Evolutionary conservation across 2,113 vertebrate species (phyloP).

Genomic region (Syrmaticus mikado): DNA sequence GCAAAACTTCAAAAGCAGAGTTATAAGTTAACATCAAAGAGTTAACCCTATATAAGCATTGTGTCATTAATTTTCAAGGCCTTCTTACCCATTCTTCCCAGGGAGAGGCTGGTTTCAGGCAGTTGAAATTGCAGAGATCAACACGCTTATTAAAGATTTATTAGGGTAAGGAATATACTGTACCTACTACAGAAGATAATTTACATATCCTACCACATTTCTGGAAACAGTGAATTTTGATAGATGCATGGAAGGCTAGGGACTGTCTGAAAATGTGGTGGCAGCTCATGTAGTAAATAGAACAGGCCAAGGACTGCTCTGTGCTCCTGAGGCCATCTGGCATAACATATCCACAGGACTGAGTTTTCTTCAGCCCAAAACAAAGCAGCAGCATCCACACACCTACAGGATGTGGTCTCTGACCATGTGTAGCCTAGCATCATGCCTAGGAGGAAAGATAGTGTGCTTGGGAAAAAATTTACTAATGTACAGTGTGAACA

Average conservation of each 20-base stretch:
- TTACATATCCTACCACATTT: background rate
- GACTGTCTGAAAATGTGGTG: background rate
- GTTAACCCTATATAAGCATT: background rate
- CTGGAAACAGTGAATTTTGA: background rate
- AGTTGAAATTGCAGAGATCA: background rate
- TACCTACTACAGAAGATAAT: background rate
- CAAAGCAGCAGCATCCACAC: background rate
- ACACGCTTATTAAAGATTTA: background rate
- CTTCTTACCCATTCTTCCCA: background rate
- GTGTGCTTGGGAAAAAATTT: background rate
- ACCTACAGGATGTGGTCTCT: background rate
- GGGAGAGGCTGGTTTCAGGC: background rate
- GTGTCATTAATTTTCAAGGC: background rate
- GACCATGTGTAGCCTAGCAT: background rate
- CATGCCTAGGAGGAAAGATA: rapidly evolving
- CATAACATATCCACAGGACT: background rate
- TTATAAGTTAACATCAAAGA: background rate
- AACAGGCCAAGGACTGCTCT: background rate
- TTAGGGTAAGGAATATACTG: background rate
- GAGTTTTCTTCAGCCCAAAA: background rate
- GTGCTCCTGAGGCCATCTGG: background rate
- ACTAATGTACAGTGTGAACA: background rate
- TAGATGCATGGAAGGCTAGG: background rate
- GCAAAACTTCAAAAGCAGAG: background rate
- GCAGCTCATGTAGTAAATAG: background rate